Evolutionary conservation across 2,888 invertebrate genomes (phyloP), one percentile per base, ranked within the genome.

Genomic region (Atethmia centrago): DNA sequence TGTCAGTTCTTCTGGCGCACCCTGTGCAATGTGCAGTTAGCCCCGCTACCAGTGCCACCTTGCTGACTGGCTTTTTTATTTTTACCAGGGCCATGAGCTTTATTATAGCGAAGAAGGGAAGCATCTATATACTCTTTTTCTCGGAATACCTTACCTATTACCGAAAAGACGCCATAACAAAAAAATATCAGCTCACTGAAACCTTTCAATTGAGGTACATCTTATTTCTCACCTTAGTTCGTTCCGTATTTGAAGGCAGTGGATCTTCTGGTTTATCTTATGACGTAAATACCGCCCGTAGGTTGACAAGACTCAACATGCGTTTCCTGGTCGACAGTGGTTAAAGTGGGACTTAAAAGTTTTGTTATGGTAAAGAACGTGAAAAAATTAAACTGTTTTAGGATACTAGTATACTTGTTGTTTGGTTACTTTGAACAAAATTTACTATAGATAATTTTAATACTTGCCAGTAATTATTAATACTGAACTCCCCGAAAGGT

Each of bases 281-380:
- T 25, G 3, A 10, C 16, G 40, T 67, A 14, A 16, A 51, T 31
- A 56, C 53, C 28, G 53, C 25, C 19, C 59, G 67, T 68, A 71
- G 64, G 76, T 71, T 75, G 76, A 53, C 67, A 76, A 56, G 75
- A 42, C 19, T 7, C 31, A 51, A 67, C 49, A 80, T 71, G 36
- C 31, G 61, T 68, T 71, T 76, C 67, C 64, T 71, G 56, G 14
- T 71, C 28, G 25, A 56, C 64, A 61, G 25, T n/a, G 14, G 61
- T 53, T 16, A 47, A 2, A 31, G 40, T 67, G 42, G 31, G 19
- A 31, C 1, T 65, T 55, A 47, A 51, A 80, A 74, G 58, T 53
- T 55, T 70, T 45, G 4, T 19, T 40, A 36, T 3, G 3, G 19
- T n/a, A 47, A 19, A 28, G 1, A 59, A 5, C 49, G 42, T 70